Percentiles rank a stretch among this genome's conserved stretches.
phyloP scores from a whole-genome alignment of 2,797 vertebrate genomes.

The Epinephelus coioides region DNA sequence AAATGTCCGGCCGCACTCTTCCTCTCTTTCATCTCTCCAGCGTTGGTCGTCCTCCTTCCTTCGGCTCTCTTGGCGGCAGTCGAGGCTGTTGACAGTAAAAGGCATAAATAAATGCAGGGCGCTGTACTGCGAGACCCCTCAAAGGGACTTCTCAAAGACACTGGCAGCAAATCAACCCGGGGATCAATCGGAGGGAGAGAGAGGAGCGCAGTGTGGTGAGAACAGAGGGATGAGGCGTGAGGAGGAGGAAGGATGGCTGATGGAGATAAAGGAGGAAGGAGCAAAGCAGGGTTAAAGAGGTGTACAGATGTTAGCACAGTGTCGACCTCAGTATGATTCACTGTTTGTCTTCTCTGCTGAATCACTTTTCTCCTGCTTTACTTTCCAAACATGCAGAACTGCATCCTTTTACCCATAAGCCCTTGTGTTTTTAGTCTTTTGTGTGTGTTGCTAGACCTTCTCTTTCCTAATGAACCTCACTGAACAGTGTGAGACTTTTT shows the following conservation, averaged over 20 bases:
- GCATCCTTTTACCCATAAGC: background rate
- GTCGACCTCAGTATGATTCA: background rate
- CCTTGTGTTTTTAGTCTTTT: background rate
- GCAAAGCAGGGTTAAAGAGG: background rate
- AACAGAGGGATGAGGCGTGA: background rate
- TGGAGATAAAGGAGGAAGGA: background rate
- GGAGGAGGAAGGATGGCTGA: background rate
- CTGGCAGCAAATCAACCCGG: constrained; percentile 49
- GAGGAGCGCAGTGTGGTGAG: background rate
- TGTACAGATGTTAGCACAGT: background rate
- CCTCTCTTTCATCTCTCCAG: background rate
- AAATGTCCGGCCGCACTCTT: background rate
- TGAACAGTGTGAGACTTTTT: background rate
- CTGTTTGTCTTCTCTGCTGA: background rate
- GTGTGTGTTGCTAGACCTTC: background rate
- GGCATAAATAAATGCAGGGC: constrained; percentile 41
- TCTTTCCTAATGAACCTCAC: background rate
- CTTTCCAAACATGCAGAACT: background rate
- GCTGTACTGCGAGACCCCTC: constrained; percentile 10
- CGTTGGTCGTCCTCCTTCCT: background rate
- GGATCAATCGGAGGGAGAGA: constrained; percentile 21
- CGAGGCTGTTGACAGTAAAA: constrained; percentile 45
- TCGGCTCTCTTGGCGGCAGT: constrained; percentile 3
- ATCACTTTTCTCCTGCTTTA: background rate
- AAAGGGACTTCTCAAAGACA: constrained; percentile 42